phyloP scores from a whole-genome alignment of 30 jellyfish, hydroid and myxozoan genomes.

The Rhopilema esculentum region DNA sequence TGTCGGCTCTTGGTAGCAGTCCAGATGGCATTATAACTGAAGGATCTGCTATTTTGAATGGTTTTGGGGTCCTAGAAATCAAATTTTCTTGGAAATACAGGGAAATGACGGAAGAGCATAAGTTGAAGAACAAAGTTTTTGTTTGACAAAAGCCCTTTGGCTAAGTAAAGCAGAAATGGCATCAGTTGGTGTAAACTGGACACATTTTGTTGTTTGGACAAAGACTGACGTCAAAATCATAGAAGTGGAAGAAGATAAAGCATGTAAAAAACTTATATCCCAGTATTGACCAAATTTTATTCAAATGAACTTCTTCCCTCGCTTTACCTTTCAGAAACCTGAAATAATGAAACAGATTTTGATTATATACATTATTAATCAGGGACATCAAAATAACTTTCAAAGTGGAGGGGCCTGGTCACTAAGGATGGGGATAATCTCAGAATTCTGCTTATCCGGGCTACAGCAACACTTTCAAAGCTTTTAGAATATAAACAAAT shows the following conservation, averaged over 20 bases:
- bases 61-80: constrained; percentile 13
- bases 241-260: neutral
- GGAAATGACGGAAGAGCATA: neutral
- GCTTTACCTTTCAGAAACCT: neutral
- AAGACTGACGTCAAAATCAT: neutral
- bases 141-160: neutral
- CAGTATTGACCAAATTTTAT: neutral
- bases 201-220: constrained; percentile 32
- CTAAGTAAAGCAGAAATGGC: constrained; percentile 12
- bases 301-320: neutral
- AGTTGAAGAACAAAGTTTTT: neutral
- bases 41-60: neutral
- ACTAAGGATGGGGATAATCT: too few species aligned
- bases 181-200: constrained; percentile 1
- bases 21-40: constrained; percentile 25
- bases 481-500: too few species aligned
- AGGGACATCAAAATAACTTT: too few species aligned
- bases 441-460: too few species aligned
- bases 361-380: too few species aligned
- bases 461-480: too few species aligned
- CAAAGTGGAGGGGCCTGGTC: too few species aligned
- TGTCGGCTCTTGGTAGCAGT: constrained; percentile 5
- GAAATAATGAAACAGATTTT: too few species aligned
- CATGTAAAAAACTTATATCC: neutral
- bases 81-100: constrained; percentile 39